These are phyloP conservation scores for Tarsius wallacei DNA, from an alignment of 2,797 vertebrate species.

Conservation along the genomic window DNA sequence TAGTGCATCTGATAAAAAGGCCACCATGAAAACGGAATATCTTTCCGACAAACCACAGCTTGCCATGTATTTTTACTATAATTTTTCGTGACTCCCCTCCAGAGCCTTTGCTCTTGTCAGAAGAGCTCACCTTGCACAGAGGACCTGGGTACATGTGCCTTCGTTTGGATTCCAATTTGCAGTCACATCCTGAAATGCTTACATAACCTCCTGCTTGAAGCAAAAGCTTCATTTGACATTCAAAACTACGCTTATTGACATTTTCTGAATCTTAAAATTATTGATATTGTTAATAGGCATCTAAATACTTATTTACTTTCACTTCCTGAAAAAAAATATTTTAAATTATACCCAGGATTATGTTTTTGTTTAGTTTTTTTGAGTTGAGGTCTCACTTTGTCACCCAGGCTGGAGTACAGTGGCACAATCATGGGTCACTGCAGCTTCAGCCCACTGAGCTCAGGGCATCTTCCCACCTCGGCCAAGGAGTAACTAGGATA, in stretches of 20 bases:
- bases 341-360: neutral
- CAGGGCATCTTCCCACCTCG: too few relatives aligned
- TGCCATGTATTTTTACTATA: neutral
- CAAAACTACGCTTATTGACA: neutral
- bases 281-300: neutral
- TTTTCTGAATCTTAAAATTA: slow-evolving; percentile 1
- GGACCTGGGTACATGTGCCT: neutral
- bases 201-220: neutral
- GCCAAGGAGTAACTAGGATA: too few relatives aligned
- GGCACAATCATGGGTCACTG: too few relatives aligned
- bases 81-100: neutral
- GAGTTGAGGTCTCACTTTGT: too few relatives aligned
- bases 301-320: neutral
- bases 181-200: neutral
- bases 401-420: too few relatives aligned
- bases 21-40: neutral
- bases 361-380: too few relatives aligned
- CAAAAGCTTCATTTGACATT: neutral
- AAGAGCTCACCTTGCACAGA: neutral
- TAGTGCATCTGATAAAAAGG: neutral
- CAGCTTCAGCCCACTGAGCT: too few relatives aligned
- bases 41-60: neutral
- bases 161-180: neutral
- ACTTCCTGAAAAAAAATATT: neutral
- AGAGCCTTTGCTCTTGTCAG: neutral